Base-by-base conservation (phyloP, 2,797 vertebrate species). In the Anguilla megastoma region DNA sequence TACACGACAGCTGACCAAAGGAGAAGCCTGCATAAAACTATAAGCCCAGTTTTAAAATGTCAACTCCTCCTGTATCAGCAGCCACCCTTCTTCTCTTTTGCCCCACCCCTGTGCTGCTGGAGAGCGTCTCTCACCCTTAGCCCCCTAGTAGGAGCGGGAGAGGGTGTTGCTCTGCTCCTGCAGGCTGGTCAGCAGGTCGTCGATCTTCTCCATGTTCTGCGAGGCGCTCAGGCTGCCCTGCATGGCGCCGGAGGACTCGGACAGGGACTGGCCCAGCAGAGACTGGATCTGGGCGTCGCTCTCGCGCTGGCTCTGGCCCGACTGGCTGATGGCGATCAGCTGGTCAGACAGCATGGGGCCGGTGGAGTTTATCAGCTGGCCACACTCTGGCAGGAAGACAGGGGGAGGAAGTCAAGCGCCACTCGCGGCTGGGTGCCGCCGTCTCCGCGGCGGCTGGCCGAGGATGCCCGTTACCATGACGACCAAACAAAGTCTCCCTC, bases 181-280 rank as follows among this genome's bases (percentile, higher is more conserved):
- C 89, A 99, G 93, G 80, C 98, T 98, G 91, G 99, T 98, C 3
- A 99, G 96, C 94, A 99, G 96, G 90, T 98, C 97, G 16, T 98
- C 98, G 0, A 99, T 99, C 92, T 99, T 99, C 95, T 99, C 98
- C 90, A 99, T 99, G 91, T 97, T 98, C 95, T 99, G 97, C 76
- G 96, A 97, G 85, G 96, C 88, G 9, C 95, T 95, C 95, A 99
- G 97, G 89, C 93, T 92, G 92, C 89, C 94, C 91, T 94, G 95
- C 95, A 96, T 86, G 90, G 91, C 89, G 91, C 94, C 90, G 16
- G 96, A 93, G 16, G 96, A 93, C 92, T 98, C 97, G 5, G 97
- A 91, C 91, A 99, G 94, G 88, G 97, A 97, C 94, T 98, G 98
- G 90, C 95, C 97, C 91, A 99, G 96, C 85, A 99, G 97, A 0